Evolutionary conservation across 2,797 vertebrate species (phyloP).

Genomic region (Spinus olivaceus): DNA sequence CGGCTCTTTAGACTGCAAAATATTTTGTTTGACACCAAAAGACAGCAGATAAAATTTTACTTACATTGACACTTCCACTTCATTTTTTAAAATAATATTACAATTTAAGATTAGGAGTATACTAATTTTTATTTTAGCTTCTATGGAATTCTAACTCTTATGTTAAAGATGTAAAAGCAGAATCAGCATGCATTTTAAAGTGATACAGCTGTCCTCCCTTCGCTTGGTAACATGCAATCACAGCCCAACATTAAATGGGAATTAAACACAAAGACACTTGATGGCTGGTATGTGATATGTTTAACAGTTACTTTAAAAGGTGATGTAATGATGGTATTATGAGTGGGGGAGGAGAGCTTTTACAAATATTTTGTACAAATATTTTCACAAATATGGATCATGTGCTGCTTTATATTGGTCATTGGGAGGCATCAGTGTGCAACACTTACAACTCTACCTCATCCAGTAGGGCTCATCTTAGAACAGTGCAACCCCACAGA

Average conservation of each 20-base stretch:
- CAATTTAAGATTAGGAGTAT: not conserved
- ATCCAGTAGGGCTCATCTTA: not conserved
- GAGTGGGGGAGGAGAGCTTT: not conserved
- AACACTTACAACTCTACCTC: slow-evolving; percentile 10
- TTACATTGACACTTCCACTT: not conserved
- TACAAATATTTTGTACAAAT: not conserved
- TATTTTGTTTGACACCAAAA: not conserved
- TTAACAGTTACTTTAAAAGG: not conserved
- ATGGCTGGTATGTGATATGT: not conserved
- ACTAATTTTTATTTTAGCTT: not conserved
- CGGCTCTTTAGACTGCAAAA: not conserved
- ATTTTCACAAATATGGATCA: not conserved
- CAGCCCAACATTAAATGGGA: not conserved
- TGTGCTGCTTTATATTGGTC: slow-evolving; percentile 55
- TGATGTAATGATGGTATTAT: not conserved
- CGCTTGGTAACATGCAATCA: not conserved
- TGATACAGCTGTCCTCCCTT: not conserved
- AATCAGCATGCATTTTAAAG: not conserved
- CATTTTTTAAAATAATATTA: not conserved
- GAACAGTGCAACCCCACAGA: not conserved
- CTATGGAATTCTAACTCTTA: not conserved
- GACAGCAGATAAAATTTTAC: not conserved
- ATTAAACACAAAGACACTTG: not conserved
- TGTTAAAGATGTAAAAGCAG: not conserved
- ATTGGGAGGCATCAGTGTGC: slow-evolving; percentile 66